phyloP scores from a whole-genome alignment of 2,797 vertebrate genomes.

The Anomalospiza imberbis region DNA sequence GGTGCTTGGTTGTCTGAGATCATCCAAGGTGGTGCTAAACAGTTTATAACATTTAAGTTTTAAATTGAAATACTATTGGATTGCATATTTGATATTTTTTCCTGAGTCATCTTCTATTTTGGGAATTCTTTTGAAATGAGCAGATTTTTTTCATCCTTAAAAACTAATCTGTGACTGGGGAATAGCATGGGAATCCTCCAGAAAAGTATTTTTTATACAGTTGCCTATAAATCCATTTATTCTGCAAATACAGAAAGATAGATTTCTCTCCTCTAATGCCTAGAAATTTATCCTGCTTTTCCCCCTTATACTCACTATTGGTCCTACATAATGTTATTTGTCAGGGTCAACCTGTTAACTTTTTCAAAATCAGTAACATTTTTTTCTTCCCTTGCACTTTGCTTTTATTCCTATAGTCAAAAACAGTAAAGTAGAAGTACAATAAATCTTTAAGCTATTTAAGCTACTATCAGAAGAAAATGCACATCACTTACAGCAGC shows the following conservation, averaged over 20 bases:
- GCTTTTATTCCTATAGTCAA: background rate
- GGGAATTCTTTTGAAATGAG: background rate
- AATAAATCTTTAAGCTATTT: background rate
- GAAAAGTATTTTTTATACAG: background rate
- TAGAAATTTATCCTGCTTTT: background rate
- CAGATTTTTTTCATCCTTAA: background rate
- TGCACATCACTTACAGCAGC: background rate
- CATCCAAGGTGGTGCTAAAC: background rate
- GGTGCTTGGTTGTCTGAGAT: accelerated
- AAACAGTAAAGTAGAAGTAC: background rate
- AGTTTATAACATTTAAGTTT: background rate
- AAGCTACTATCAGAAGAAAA: background rate
- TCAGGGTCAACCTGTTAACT: background rate
- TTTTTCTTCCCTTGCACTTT: background rate
- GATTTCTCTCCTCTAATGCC: background rate
- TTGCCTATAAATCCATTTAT: background rate
- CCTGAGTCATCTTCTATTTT: background rate
- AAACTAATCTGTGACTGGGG: background rate
- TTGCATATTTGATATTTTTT: background rate
- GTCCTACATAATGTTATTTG: background rate
- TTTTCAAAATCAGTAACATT: background rate
- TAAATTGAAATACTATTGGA: background rate
- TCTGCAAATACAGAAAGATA: background rate
- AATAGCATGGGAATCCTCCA: background rate
- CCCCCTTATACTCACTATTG: background rate